Base-by-base conservation (phyloP, 2,113 vertebrate genomes). In the Arvicanthis niloticus region DNA sequence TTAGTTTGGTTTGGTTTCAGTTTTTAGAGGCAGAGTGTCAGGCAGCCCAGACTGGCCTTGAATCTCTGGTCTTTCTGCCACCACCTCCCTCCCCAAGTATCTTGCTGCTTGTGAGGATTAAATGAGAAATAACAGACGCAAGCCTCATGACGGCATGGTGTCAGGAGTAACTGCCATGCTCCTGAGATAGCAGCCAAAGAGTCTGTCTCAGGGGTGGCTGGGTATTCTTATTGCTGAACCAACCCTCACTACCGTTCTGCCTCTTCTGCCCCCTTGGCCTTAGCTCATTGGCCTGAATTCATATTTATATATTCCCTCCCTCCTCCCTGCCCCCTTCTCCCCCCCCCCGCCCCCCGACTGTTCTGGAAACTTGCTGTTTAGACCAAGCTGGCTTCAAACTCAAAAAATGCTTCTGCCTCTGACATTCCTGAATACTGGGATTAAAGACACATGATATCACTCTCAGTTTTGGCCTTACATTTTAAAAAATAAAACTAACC, bases 221-320 rank as follows among this genome's bases (percentile, higher is more conserved):
- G 77, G 13, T 3, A 12, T 40, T 19, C 73, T 6, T 51, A 21
- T 26, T 22, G 73, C 89, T 75, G 56, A n/a, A 37, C 73, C 58
- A 62, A n/a, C 29, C 29, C 0, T 51, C 53, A 24, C 70, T 11
- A 40, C 2, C 2, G 40, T 1, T 0, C 73, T 4, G 37, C 17
- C 40, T n/a, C 29, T 4, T 4, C 91, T 24, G 1, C 58, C 62
- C 15, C 67, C 42, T 42, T 3, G 10, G 45, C 9, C 90, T 42
- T 15, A 2, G 26, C 76, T 51, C 34, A 72, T 37, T 16, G 68
- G 37, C 15, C 34, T 72, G 31, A 37, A 48, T 48, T 6, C 45
- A 48, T 48, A 48, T 48, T 48, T 6, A 48, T 48, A 48, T 48
- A 48, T 48, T 48, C 45, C 6, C 45, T 48, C 45, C 6, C 45